Evolutionary conservation across 2,888 invertebrate species (phyloP), one percentile per base, ranked within the genome.

Genomic region (Pammene aurita): DNA sequence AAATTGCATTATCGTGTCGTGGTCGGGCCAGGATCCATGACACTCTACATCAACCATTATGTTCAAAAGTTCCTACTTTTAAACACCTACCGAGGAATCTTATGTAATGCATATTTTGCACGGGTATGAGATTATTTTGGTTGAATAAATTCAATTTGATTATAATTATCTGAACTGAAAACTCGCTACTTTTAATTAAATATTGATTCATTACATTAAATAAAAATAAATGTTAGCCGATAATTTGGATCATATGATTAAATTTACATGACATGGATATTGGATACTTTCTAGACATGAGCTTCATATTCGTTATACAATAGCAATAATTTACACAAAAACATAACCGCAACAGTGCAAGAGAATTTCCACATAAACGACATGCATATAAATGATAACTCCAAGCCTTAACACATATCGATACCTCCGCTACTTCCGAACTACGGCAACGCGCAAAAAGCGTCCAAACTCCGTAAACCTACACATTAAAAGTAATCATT

Each of bases 381-480:
- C 85, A 84, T 85, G 85, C 86, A 85, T 80, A 87, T 87, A 86
- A 84, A 82, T 82, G 82, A 81, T 79, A 80, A 84, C 80, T 84
- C 82, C 82, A 88, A 89, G 87, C 87, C 88, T 70, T 66, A 68
- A 72, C 71, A 73, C 65, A 57, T 66, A 71, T 65, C 71, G 57
- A 66, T 63, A 69, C 65, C 63, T 58, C 71, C 62, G 55, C 71
- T 89, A 88, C 82, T 78, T 82, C 79, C 80, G 80, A 83, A 87
- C 87, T 87, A 88, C 83, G 77, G 77, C 80, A 88, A 90, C 90
- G 89, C 90, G 85, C 90, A 88, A 87, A 90, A 89, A 91, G 89
- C 91, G 89, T 90, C 87, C 90, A 73, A 80, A 77, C 74, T 72
- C 74, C 79, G 73, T 84, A 44, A 84, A 84, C 81, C 80, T 87